These are phyloP conservation scores for Axea sp. DNA, from an alignment of 2,888 invertebrate species.

Conservation along the genomic window DNA sequence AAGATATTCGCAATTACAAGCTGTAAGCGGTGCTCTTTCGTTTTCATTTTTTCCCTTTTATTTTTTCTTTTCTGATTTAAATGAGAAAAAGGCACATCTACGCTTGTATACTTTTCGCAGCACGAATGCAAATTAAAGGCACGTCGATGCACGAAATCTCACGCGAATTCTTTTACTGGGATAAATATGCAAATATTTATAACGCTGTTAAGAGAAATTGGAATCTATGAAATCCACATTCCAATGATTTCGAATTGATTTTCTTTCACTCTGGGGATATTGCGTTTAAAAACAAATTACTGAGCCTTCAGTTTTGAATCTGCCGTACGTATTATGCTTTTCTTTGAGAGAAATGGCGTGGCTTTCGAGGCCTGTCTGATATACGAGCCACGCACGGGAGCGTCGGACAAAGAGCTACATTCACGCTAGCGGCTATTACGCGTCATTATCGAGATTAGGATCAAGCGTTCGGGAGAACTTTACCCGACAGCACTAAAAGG, in stretches of 20 bases:
- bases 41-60: no score
- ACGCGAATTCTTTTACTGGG: constrained; percentile 24
- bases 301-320: constrained; percentile 66
- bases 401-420: constrained; percentile 77
- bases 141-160: constrained; percentile 17
- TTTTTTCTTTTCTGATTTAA: constrained; percentile 43
- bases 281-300: no score
- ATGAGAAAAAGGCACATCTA: constrained; percentile 12
- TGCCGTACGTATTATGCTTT: constrained; percentile 65
- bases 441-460: constrained; percentile 80
- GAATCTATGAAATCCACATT: constrained; percentile 13
- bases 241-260: no score
- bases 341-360: constrained; percentile 73
- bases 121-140: constrained; percentile 18
- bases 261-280: no score
- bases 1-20: constrained; percentile 57
- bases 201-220: constrained; percentile 1
- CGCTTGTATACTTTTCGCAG: constrained; percentile 1
- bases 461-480: constrained; percentile 71
- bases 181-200: constrained; percentile 36
- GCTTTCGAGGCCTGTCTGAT: constrained; percentile 68
- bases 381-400: constrained; percentile 69
- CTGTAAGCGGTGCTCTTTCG: constrained; percentile 30
- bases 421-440: constrained; percentile 79
- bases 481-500: constrained; percentile 55